A percentile compares a stretch with the other conserved stretches of the same genome.
These are phyloP conservation scores for Pogonomyrmex barbatus DNA, from an alignment of 1,140 invertebrate species.

Conservation along the genomic window DNA sequence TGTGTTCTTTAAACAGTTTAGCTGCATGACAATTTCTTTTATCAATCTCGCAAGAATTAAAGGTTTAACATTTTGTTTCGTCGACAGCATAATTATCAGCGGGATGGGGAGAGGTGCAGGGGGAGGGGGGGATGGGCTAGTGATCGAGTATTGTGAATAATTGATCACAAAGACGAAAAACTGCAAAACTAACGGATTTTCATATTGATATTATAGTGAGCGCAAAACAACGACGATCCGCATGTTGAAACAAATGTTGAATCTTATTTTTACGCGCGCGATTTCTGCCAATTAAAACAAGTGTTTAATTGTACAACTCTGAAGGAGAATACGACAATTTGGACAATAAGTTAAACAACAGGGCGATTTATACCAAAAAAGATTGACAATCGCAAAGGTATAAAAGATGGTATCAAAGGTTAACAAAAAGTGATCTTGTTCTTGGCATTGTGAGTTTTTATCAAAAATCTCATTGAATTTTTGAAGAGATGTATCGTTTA, in stretches of 20 bases:
- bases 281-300: constrained; percentile 45
- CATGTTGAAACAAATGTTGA: background rate
- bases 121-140: background rate
- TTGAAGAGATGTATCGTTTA: background rate
- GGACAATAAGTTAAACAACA: background rate
- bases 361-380: background rate
- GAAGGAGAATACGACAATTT: background rate
- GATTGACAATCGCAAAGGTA: background rate
- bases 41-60: constrained; percentile 25
- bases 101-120: background rate
- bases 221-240: constrained; percentile 23
- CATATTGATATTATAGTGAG: constrained; percentile 4
- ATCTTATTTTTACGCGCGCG: background rate
- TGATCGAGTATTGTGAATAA: constrained; percentile 33
- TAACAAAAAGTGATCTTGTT: background rate
- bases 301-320: background rate
- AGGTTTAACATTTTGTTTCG: background rate
- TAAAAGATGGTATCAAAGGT: background rate
- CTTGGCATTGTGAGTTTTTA: background rate
- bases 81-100: background rate
- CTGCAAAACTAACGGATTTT: background rate
- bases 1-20: constrained; percentile 64
- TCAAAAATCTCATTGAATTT: background rate
- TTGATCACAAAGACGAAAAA: background rate
- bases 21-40: constrained; percentile 54